Evolutionary conservation across 1,140 invertebrate species (phyloP).

Genomic region (Calliphora vicina): DNA sequence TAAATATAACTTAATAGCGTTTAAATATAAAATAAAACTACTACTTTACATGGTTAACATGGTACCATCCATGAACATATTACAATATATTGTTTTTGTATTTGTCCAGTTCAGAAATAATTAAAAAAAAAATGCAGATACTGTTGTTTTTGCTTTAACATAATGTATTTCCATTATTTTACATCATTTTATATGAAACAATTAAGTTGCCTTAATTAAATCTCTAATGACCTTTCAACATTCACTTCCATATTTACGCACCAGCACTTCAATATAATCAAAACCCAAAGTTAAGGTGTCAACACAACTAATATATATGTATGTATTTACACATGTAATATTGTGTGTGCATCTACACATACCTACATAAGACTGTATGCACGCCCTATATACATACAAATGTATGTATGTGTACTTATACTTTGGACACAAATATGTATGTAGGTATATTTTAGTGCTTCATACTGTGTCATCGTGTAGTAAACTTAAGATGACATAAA

Average conservation of each 20-base stretch:
- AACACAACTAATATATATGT: background rate
- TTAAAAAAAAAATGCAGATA: no score
- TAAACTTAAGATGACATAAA: background rate
- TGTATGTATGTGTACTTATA: background rate
- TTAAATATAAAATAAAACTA: background rate
- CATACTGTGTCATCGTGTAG: background rate
- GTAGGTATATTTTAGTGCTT: background rate
- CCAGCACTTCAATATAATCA: background rate
- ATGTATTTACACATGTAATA: background rate
- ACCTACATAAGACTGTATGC: background rate
- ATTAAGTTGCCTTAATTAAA: background rate
- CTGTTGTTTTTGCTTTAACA: no score
- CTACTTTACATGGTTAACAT: no score
- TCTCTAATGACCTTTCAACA: slow-evolving; percentile 9
- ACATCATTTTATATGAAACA: background rate
- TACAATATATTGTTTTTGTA: no score
- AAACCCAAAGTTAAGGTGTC: slow-evolving; percentile 12
- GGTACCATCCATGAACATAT: no score
- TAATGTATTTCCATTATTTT: no score
- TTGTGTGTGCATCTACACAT: background rate
- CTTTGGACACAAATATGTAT: background rate
- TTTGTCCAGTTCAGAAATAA: no score
- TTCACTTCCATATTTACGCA: background rate
- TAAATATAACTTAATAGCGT: background rate
- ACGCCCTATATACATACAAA: background rate